These are phyloP conservation scores for Petrolisthes manimaculis DNA, from an alignment of 2,888 invertebrate genomes.

Conservation along the genomic window DNA sequence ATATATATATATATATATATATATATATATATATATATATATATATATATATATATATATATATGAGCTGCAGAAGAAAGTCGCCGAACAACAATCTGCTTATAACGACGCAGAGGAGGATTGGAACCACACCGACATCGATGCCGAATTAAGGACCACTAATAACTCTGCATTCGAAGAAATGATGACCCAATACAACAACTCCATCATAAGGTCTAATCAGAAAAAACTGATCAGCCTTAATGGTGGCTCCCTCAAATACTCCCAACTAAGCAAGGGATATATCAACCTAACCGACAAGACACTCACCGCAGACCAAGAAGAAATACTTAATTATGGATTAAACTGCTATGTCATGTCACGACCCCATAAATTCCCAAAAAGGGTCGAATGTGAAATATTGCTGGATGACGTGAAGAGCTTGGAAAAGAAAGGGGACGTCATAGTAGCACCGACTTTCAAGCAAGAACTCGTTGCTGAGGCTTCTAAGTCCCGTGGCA, in stretches of 20 bases:
- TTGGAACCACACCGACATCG: no score
- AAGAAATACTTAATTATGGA: not conserved
- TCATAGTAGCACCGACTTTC: not conserved
- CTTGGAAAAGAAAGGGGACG: not conserved
- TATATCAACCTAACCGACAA: conserved; percentile 1
- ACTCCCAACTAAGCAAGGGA: not conserved
- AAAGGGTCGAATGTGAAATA: conserved; percentile 6
- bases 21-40: no score
- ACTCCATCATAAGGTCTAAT: not conserved
- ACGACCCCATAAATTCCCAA: not conserved
- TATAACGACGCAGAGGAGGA: no score
- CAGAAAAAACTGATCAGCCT: conserved; percentile 3
- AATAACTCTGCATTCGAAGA: no score
- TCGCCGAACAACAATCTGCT: no score
- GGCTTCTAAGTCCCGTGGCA: no score
- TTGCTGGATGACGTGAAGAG: not conserved
- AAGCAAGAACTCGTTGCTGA: no score
- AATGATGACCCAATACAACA: no score
- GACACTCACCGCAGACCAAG: not conserved
- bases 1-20: no score
- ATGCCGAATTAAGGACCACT: no score
- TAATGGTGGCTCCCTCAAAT: conserved; percentile 8
- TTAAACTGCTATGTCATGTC: not conserved
- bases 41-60: no score
- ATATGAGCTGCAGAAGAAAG: no score